Conservation (phyloP, 2,888 invertebrate genomes). For the Polyploca ridens region DNA sequence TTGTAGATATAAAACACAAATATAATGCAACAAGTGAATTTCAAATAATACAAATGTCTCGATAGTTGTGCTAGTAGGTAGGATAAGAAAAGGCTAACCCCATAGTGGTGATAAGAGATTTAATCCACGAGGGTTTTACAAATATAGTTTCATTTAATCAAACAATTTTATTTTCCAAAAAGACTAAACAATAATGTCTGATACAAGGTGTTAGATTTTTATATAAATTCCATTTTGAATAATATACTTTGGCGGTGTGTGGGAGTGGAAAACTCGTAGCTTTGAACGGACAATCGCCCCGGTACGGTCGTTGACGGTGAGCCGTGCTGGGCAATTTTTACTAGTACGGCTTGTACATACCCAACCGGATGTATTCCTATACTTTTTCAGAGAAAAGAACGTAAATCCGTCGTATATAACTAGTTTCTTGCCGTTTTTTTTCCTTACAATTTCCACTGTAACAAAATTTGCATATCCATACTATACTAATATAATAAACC, state of each 20-base stretch:
- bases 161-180: no score
- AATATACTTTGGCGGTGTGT: conserved; percentile 28
- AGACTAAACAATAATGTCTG: no score
- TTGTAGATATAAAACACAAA: no score
- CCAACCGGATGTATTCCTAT: conserved; percentile 40
- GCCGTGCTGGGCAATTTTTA: conserved; percentile 43
- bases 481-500: no score
- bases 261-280: conserved; percentile 23
- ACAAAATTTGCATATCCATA: not conserved
- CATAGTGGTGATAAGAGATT: no score
- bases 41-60: no score
- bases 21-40: no score
- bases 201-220: conserved; percentile 28
- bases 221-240: conserved; percentile 33
- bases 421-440: conserved; percentile 25
- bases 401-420: conserved; percentile 33
- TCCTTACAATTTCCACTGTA: conserved; percentile 26
- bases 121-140: no score
- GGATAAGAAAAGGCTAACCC: no score
- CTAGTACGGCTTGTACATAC: conserved; percentile 43
- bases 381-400: conserved; percentile 37
- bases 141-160: no score
- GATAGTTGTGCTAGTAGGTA: no score
- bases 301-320: not conserved
- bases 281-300: conserved; percentile 3